Evolutionary conservation across 1,140 invertebrate genomes (phyloP).

Genomic region (Palaemon carinicauda): DNA sequence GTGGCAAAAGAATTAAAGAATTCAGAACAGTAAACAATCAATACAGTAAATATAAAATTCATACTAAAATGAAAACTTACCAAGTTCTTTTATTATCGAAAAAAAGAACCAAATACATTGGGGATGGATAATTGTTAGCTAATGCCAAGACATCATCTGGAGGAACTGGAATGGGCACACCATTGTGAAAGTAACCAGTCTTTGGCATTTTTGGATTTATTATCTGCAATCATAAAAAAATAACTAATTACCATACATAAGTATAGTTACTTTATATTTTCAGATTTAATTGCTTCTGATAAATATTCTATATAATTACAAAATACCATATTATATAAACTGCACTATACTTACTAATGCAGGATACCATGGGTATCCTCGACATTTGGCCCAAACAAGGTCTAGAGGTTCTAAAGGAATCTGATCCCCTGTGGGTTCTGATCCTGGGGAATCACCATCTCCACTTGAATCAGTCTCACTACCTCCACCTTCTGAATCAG

Average conservation of each 20-base stretch:
- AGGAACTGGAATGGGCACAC: conserved; percentile 90
- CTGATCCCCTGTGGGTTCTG: conserved; percentile 61
- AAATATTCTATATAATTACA: neutral
- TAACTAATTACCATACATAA: neutral
- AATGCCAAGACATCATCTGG: conserved; percentile 88
- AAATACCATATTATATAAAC: neutral
- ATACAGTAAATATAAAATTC: neutral
- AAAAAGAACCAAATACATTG: conserved; percentile 90
- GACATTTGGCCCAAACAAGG: conserved; percentile 95
- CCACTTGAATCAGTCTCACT: conserved; percentile 56
- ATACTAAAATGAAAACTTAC: conserved; percentile 65
- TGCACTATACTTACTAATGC: conserved; percentile 72
- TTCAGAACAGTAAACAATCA: too few species aligned
- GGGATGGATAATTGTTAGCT: conserved; percentile 79
- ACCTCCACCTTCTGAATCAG: conserved; percentile 55
- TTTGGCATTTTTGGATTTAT: conserved; percentile 94
- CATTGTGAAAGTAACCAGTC: conserved; percentile 87
- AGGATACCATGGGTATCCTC: conserved; percentile 96
- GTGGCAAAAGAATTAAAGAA: conserved; percentile 24
- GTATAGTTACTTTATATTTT: neutral
- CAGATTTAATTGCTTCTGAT: neutral
- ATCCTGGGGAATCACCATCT: conserved; percentile 58
- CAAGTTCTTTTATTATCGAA: conserved; percentile 96
- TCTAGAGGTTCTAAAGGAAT: conserved; percentile 79
- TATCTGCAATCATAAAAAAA: conserved; percentile 69